Evolutionary conservation across 2,888 invertebrate species (phyloP).

Genomic region (Mimumesa dahlbomi): DNA sequence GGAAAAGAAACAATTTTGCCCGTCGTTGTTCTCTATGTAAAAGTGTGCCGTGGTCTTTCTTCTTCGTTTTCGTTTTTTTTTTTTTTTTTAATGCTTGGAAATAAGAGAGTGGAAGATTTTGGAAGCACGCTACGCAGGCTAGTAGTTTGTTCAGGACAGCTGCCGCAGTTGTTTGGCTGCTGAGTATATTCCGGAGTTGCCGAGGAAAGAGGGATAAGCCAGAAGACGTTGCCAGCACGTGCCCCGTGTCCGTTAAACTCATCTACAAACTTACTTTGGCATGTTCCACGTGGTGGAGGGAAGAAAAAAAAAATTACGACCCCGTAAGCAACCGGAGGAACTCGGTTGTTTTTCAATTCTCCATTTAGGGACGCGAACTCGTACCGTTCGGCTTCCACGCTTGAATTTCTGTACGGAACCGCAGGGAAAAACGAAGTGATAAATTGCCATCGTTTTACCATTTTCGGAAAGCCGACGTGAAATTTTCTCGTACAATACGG

Average conservation of each 20-base stretch:
- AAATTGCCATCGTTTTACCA: too few species aligned
- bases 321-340: slow-evolving; percentile 42
- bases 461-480: too few species aligned
- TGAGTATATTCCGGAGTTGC: slow-evolving; percentile 56
- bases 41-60: not conserved
- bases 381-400: too few species aligned
- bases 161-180: slow-evolving; percentile 74
- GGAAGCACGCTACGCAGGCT: slow-evolving; percentile 29
- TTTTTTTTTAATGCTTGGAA: slow-evolving; percentile 1
- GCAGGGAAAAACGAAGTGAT: too few species aligned
- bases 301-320: slow-evolving; percentile 46
- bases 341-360: slow-evolving; percentile 27
- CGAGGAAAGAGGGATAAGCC: slow-evolving; percentile 65
- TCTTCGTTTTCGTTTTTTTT: too few species aligned
- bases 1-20: too few species aligned
- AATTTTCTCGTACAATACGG: too few species aligned
- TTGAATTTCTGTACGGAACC: too few species aligned
- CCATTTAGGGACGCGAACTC: not conserved
- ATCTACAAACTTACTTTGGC: slow-evolving; percentile 54
- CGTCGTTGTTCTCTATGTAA: too few species aligned
- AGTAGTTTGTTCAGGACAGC: slow-evolving; percentile 70
- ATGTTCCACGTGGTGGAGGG: slow-evolving; percentile 46
- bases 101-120: slow-evolving; percentile 36
- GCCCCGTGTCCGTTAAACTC: slow-evolving; percentile 72
- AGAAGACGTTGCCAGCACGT: slow-evolving; percentile 72